Evolutionary conservation across 2,113 vertebrate species (phyloP).

Genomic region (Maccullochella peelii): DNA sequence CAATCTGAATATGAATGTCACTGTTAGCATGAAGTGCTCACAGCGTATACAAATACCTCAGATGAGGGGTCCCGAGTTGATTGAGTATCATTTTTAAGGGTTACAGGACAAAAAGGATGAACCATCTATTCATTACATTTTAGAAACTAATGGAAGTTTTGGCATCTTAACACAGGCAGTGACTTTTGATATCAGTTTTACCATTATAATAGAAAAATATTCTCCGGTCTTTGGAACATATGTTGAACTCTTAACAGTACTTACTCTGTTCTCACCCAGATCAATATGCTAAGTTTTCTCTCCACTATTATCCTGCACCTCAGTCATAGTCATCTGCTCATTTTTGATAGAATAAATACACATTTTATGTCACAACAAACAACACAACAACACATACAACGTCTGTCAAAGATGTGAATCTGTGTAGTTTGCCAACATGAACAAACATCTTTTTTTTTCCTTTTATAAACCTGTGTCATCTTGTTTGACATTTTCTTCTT

Average conservation of each 20-base stretch:
- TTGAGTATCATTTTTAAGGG: too few species aligned
- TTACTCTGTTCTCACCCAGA: neutral
- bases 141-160: neutral
- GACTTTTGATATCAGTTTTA: neutral
- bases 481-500: constrained; percentile 72
- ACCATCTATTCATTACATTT: neutral
- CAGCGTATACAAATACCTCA: neutral
- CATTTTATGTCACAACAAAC: constrained; percentile 17
- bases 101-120: too few species aligned
- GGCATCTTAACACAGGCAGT: neutral
- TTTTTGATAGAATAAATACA: constrained; percentile 13
- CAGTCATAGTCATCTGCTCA: neutral
- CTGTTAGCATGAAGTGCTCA: neutral
- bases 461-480: constrained; percentile 60
- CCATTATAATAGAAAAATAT: neutral
- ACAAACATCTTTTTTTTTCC: neutral
- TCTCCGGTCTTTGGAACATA: neutral
- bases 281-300: neutral
- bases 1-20: neutral
- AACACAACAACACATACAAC: constrained; percentile 9
- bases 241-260: neutral
- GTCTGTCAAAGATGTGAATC: constrained; percentile 21
- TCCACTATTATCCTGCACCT: constrained; percentile 11
- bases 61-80: neutral
- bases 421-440: constrained; percentile 22